Base-by-base conservation (phyloP, 2,888 invertebrate species). In the Pherbina coryleti region DNA sequence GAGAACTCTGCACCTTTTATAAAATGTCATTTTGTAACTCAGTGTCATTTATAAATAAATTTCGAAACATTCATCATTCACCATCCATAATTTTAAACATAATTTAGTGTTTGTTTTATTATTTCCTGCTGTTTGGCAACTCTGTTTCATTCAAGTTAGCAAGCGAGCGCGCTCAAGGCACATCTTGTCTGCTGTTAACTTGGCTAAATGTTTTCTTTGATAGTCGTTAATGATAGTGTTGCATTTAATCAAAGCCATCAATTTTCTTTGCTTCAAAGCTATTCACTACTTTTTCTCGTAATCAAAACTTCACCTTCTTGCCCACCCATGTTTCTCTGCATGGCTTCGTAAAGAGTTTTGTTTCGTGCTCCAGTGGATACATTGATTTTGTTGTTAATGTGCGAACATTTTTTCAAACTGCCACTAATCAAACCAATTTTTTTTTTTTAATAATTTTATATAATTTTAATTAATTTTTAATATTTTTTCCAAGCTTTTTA, bases 171-270 rank as follows among this genome's bases (percentile, higher is more conserved):
- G 44, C 44, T 44, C 7, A 14, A 44, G 14, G 44, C 44, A 44
- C 11, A 11, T 44, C 17, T 60, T 60, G 60, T 28, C 60, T 60
- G 60, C 14, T 60, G 28, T 28, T 60, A 60, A 60, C 28, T 60
- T 60, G 60, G 25, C 60, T 28, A 28, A 22, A 60, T 60, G 60
- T 22, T 60, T 60, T 25, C 60, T 60, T 60, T 60, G 60, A 60
- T 60, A 25, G 60, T 22, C 28, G 60, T 28, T 60, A 60, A 60
- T 60, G 44, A 44, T 44, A 22, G 60, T 60, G 25, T 28, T 60
- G 25, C 60, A 7, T 60, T 60, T 60, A 60, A 60, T 60, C 60
- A 60, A 60, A 60, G 60, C 28, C 9, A 28, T 60, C 60, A 28
- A 28, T 28, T 60, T n/a, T 22, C 17, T 25, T 28, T 60, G 60